A percentile compares a stretch with the other conserved stretches of the same genome.
Conservation (phyloP, 2,888 invertebrate genomes). For the Agrenia bidenticulata region DNA sequence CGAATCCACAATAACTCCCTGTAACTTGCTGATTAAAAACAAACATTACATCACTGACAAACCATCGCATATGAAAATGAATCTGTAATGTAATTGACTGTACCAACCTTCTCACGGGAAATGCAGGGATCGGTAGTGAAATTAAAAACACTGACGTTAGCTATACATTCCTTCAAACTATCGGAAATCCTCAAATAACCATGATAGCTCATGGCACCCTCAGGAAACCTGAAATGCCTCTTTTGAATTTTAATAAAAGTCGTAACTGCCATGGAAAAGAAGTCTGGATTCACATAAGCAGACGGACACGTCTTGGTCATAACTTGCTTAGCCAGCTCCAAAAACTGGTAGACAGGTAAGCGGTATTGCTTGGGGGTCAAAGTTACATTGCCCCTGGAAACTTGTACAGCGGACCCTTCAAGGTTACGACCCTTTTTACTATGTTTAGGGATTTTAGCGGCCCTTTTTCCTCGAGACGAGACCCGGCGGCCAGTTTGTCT, state of each 20-base stretch:
- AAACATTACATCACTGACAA: too few relatives aligned
- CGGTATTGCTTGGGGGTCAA: neutral
- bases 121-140: constrained; percentile 18
- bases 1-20: constrained; percentile 23
- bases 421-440: too few relatives aligned
- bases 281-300: constrained; percentile 34
- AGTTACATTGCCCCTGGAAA: too few relatives aligned
- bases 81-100: neutral
- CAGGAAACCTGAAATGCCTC: constrained; percentile 27
- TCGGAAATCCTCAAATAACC: constrained; percentile 26
- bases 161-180: constrained; percentile 11
- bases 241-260: constrained; percentile 36
- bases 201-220: constrained; percentile 20
- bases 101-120: neutral
- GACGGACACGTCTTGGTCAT: constrained; percentile 42
- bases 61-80: neutral
- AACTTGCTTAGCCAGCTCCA: constrained; percentile 40
- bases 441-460: too few relatives aligned
- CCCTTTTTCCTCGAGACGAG: too few relatives aligned
- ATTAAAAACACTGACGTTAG: constrained; percentile 14
- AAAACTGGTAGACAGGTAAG: constrained; percentile 33
- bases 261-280: constrained; percentile 35
- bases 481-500: too few relatives aligned
- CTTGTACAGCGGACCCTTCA: too few relatives aligned
- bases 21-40: constrained; percentile 7